Percentiles rank a stretch among this genome's conserved stretches.
phyloP scores from a whole-genome alignment of 1,140 invertebrate species.

The Holcopasites calliopsidis region DNA sequence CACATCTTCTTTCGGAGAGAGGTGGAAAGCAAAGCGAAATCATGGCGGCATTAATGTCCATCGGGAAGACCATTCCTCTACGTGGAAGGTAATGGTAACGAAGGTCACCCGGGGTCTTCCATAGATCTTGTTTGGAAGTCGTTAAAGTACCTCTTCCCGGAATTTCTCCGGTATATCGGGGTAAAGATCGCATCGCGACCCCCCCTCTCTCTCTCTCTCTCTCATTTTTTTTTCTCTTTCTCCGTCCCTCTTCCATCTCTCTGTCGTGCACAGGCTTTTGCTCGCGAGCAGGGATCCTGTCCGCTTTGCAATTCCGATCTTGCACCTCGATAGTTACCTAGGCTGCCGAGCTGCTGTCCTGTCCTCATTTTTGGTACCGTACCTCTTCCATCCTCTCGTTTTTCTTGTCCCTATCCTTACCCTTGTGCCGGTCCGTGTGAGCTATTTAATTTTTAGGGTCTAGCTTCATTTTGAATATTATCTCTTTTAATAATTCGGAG shows the following conservation, averaged over 20 bases:
- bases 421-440: background rate
- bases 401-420: background rate
- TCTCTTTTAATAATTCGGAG: no score
- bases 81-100: constrained; percentile 70
- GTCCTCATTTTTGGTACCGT: constrained; percentile 70
- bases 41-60: constrained; percentile 37
- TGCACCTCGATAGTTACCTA: constrained; percentile 76
- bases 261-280: constrained; percentile 39
- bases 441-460: background rate
- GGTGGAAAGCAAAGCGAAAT: constrained; percentile 19
- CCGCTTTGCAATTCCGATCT: constrained; percentile 79
- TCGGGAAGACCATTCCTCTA: constrained; percentile 46
- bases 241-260: background rate
- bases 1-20: constrained; percentile 9
- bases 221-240: background rate
- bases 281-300: constrained; percentile 71
- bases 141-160: constrained; percentile 78
- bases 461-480: background rate
- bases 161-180: constrained; percentile 76
- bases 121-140: constrained; percentile 79
- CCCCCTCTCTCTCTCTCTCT: constrained; percentile 39
- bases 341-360: constrained; percentile 64
- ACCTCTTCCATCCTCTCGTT: constrained; percentile 13
- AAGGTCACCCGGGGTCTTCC: constrained; percentile 73
- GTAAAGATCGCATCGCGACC: constrained; percentile 75